Base-by-base conservation (phyloP, 2,888 invertebrate species). In the Onchidella celtica region DNA sequence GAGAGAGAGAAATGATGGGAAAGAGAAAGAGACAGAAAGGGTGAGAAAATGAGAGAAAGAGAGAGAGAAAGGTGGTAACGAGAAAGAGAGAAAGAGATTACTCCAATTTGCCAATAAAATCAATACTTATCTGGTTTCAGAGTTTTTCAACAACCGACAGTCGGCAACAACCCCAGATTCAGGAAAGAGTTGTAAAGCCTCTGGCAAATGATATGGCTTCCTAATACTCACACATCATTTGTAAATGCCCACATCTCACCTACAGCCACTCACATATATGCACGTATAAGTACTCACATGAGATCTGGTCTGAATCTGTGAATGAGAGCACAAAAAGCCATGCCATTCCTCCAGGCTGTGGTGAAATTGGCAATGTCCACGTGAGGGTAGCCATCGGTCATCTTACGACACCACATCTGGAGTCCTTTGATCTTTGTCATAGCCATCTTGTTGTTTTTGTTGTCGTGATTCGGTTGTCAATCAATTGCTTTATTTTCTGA, bases 251-350 rank as follows among this genome's bases (percentile, higher is more conserved):
- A n/a, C n/a, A n/a, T n/a, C n/a, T n/a, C n/a, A n/a, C n/a, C n/a
- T n/a, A n/a, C n/a, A n/a, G n/a, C n/a, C n/a, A n/a, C n/a, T n/a
- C n/a, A n/a, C n/a, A n/a, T n/a, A n/a, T n/a, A n/a, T n/a, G n/a
- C n/a, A n/a, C n/a, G n/a, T 4, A 3, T 11, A 21, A 1, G n/a
- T 4, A 89, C 97, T 97, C 94, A 98, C 98, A 98, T 97, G 91
- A 98, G 95, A 93, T 98, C 98, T 73, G 98, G 98, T 91, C 98
- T 95, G 94, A 97, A 98, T 93, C 97, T 97, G 94, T 98, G 98
- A 91, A 98, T 97, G 93, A 98, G 95, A 85, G 98, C 98, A 94
- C 98, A 98, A 94, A 98, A 98, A 82, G 97, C 98, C 87, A 98
- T 95, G 81, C 98, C 98, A 94, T 97, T 96, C 91, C 97, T 95